Evolutionary conservation across 2,888 invertebrate species (phyloP).

Genomic region (Ethmia dodecea): DNA sequence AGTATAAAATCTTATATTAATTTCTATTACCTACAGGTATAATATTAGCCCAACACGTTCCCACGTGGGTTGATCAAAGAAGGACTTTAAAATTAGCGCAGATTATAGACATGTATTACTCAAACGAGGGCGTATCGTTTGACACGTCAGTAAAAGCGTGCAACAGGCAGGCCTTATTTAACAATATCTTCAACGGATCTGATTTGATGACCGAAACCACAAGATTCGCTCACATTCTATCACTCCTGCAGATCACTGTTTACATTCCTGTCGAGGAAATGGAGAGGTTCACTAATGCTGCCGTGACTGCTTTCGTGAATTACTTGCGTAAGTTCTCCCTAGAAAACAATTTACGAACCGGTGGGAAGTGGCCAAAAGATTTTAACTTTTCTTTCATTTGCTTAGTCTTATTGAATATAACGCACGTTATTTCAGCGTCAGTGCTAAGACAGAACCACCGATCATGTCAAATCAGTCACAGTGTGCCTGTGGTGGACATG

Average conservation of each 20-base stretch:
- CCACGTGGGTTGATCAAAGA: conserved; percentile 69
- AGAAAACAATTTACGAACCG: no score
- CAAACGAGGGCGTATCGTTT: conserved; percentile 77
- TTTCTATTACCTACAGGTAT: no score
- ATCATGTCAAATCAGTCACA: conserved; percentile 43
- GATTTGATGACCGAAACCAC: conserved; percentile 58
- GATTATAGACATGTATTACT: conserved; percentile 83
- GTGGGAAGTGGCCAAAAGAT: no score
- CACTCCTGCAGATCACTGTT: conserved; percentile 57
- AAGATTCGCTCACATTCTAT: conserved; percentile 59
- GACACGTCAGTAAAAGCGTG: conserved; percentile 77
- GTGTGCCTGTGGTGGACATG: conserved; percentile 69
- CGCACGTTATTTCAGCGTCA: conserved; percentile 45
- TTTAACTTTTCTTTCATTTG: no score
- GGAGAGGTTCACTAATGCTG: conserved; percentile 59
- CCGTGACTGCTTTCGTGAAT: conserved; percentile 65
- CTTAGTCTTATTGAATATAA: no score
- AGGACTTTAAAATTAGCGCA: conserved; percentile 77
- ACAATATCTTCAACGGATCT: conserved; percentile 47
- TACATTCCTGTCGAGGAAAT: conserved; percentile 63
- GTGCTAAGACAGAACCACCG: conserved; percentile 43
- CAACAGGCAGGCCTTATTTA: conserved; percentile 66
- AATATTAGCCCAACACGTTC: conserved; percentile 70
- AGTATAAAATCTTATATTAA: no score
- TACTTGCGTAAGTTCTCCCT: conserved; percentile 68